Conservation (phyloP, 2,888 invertebrate species). For the Poecilobothrus nobilitatus region DNA sequence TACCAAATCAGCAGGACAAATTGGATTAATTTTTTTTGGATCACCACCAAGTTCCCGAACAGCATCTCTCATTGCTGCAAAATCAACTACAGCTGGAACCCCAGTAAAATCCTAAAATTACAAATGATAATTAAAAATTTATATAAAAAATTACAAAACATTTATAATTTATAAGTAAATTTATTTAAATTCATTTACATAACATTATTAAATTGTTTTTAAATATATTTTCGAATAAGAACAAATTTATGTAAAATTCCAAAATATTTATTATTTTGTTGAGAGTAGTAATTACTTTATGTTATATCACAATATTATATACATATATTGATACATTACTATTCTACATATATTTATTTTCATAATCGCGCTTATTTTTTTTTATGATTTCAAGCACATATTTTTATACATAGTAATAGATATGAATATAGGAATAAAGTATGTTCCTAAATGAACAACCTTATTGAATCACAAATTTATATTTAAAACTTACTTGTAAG, state of each 20-base stretch:
- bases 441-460: too few species aligned
- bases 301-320: too few species aligned
- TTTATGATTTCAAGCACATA: too few species aligned
- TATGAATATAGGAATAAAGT: too few species aligned
- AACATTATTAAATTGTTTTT: not conserved
- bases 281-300: too few species aligned
- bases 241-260: not conserved
- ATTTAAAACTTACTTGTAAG: slow-evolving; percentile 60
- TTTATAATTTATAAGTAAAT: not conserved
- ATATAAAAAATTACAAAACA: not conserved
- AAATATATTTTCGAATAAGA: not conserved
- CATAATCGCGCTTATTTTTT: too few species aligned
- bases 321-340: too few species aligned
- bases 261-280: too few species aligned
- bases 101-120: slow-evolving; percentile 76
- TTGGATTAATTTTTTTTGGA: slow-evolving; percentile 89
- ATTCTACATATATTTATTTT: too few species aligned
- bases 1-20: slow-evolving; percentile 94
- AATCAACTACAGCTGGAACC: slow-evolving; percentile 96
- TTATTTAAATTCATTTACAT: too few species aligned
- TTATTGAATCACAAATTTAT: too few species aligned
- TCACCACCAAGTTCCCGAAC: slow-evolving; percentile 78
- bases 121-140: not conserved
- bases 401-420: not conserved
- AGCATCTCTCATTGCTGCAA: slow-evolving; percentile 97